Base-by-base conservation (phyloP, 2,113 vertebrate genomes). In the Connochaetes taurinus region DNA sequence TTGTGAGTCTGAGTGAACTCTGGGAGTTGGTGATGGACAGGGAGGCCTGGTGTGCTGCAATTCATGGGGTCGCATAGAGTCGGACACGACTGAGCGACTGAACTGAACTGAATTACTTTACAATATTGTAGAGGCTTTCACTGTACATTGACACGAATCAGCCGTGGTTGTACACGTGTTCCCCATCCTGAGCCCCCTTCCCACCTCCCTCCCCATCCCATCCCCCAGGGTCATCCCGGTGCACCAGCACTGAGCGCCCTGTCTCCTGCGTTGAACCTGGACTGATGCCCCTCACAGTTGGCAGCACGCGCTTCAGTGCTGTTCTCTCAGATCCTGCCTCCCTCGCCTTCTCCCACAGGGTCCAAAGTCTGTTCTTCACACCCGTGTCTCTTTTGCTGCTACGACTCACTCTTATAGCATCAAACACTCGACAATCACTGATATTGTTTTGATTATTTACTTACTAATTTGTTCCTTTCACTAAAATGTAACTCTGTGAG, bases 231-330 rank as follows among this genome's bases (percentile, higher is more conserved):
- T 40, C n/a, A 71, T 40, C n/a, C 67, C n/a, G 6, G 67, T 21
- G n/a, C 67, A 23, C 9, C 19, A 6, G n/a, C 67, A 2, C 2
- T 23, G 67, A 40, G 67, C 2, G 0, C 67, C 64, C 67, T 40
- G 67, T 12, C 67, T 23, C n/a, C 1, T 3, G 10, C 19, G 1
- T 40, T 1, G 19, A 12, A 1, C n/a, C 67, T 40, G 67, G 67
- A 40, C 67, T 21, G 67, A 19, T 0, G 67, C n/a, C 3, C 2
- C 0, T 12, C 19, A 6, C 67, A 40, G n/a, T n/a, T n/a, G n/a
- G n/a, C n/a, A n/a, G n/a, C 1, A 1, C 67, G 6, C 23, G 67
- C 40, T 23, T 40, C 67, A 12, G 0, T 71, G 67, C 67, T 71
- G 0, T 40, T 71, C 67, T 40, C n/a, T 12, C 67, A 40, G 2